phyloP scores from a whole-genome alignment of 1,140 invertebrate species.

The Aphis gossypii region DNA sequence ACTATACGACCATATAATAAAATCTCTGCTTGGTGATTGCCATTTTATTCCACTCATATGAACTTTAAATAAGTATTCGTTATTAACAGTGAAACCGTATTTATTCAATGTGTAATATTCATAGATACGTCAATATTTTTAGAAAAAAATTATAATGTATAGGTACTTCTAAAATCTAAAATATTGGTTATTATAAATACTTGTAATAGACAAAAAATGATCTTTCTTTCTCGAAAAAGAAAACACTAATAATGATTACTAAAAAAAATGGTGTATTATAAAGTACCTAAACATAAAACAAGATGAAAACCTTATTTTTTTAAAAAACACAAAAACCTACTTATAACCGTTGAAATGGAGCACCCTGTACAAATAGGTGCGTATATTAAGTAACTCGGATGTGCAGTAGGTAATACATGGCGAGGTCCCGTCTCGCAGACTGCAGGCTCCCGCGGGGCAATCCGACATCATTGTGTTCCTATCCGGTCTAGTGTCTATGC shows the following conservation, averaged over 20 bases:
- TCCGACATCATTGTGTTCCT: conserved; percentile 21
- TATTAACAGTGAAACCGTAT: neutral
- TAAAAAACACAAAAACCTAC: neutral
- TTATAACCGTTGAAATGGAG: neutral
- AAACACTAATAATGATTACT: neutral
- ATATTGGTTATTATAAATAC: too few relatives aligned
- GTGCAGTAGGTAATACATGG: neutral
- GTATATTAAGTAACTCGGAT: neutral
- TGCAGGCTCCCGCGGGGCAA: conserved; percentile 12
- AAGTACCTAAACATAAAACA: neutral
- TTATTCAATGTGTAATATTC: neutral
- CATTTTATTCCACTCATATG: neutral
- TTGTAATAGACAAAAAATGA: neutral
- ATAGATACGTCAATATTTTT: neutral
- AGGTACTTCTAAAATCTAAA: too few relatives aligned
- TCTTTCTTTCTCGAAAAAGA: neutral
- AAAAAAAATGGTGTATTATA: neutral
- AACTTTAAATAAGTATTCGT: neutral
- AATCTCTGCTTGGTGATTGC: neutral
- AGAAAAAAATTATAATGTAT: neutral
- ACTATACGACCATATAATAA: neutral
- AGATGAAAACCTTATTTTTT: neutral
- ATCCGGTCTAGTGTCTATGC: conserved; percentile 11
- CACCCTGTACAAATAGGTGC: neutral
- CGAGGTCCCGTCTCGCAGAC: neutral